These are phyloP conservation scores for Pangasianodon hypophthalmus DNA, from an alignment of 2,113 vertebrate species.

Conservation along the genomic window DNA sequence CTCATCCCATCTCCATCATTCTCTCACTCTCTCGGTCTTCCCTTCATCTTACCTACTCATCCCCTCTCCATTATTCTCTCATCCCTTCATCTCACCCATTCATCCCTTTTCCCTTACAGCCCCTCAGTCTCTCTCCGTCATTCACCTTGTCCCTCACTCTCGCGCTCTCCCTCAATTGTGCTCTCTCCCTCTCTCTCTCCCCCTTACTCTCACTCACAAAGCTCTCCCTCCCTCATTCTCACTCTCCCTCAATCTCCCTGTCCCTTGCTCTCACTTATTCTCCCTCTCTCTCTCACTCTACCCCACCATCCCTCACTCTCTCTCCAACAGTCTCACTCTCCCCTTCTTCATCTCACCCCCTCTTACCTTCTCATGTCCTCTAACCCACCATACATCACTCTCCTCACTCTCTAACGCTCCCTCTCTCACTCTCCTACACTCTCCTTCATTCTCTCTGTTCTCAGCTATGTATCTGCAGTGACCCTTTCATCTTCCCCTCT, in stretches of 20 bases:
- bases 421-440: background rate
- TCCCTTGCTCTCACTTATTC: background rate
- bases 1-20: too few species aligned
- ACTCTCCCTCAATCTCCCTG: background rate
- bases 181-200: background rate
- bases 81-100: background rate
- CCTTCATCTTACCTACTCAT: too few species aligned
- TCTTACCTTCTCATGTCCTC: background rate
- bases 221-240: background rate
- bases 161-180: too few species aligned
- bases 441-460: constrained; percentile 40
- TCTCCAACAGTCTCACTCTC: background rate
- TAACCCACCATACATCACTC: background rate
- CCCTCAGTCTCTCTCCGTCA: background rate
- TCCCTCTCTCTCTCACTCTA: background rate
- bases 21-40: too few species aligned
- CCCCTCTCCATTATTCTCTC: too few species aligned
- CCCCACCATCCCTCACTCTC: background rate
- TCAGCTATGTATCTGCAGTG: background rate
- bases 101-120: background rate
- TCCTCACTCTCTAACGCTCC: too few species aligned
- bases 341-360: background rate
- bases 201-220: background rate
- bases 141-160: background rate
- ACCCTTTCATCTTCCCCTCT: background rate